Base-by-base conservation (phyloP, 2,797 vertebrate species). In the Linurgus olivaceus region DNA sequence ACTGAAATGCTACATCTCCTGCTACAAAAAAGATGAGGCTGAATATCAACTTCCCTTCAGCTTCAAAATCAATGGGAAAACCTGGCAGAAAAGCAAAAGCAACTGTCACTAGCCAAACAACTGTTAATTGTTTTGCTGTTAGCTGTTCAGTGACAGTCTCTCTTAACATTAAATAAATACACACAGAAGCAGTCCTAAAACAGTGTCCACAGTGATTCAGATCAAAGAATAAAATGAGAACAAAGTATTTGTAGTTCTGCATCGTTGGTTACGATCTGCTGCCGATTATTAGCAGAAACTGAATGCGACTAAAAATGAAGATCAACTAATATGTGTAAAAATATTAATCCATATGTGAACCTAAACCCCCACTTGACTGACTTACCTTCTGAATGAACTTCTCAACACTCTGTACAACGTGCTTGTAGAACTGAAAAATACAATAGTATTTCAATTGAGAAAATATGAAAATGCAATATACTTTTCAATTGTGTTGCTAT, bases 381-480 rank as follows among this genome's bases (percentile, higher is more conserved):
- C 98, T 98, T 97, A 99, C 99, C 98, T 99, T 99, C 83, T 99
- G 99, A 98, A 99, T 98, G 94, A 99, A 99, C 96, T 99, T 99
- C 97, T 99, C 99, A 97, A 99, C 99, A 82, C 99, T 99, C 97
- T 99, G 99, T 93, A 99, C 99, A 93, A 99, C 99, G 61, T 99
- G 99, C 91, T 99, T 99, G 98, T 99, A 99, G 96, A 99, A 99
- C 99, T 99, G 97, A 93, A 99, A 98, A 86, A 96, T 13, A 93
- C 73, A 96, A 92, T 7, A 86, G 2, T 13, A 72, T 75, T 90
- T 95, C 67, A 95, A 26, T 0, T 63, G 25, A 73, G 33, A 84
- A 93, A 70, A 85, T n/a, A 67, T 35, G 58, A 73, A 68, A 73
- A 78, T 51, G n/a, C 17, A n/a, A n/a, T 26, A 71, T 9, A 89